These are phyloP conservation scores for Lacanobia wlatinum DNA, from an alignment of 2,888 invertebrate species.

Conservation along the genomic window DNA sequence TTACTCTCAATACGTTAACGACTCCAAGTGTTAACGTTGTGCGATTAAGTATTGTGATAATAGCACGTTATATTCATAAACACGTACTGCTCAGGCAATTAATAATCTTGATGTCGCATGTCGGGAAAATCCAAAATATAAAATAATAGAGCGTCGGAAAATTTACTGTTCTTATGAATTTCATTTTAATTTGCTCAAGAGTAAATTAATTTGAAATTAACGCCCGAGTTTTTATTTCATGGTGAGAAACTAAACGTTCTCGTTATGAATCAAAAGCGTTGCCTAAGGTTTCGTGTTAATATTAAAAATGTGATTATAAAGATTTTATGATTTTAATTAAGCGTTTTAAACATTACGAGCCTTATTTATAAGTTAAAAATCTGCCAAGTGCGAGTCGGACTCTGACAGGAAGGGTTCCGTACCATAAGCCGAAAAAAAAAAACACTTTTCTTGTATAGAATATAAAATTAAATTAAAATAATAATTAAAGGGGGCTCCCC, in stretches of 20 bases:
- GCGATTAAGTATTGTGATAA: conserved; percentile 32
- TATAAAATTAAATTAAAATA: too few species aligned
- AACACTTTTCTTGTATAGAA: too few species aligned
- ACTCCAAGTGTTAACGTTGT: conserved; percentile 26
- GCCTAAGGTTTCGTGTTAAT: background rate
- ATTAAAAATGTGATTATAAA: background rate
- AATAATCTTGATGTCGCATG: conserved; percentile 28
- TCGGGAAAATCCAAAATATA: conserved; percentile 5
- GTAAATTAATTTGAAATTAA: conserved; percentile 32
- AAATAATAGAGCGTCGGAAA: conserved; percentile 4
- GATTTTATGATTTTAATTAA: background rate
- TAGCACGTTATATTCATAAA: conserved; percentile 21
- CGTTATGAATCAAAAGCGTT: conserved; percentile 10
- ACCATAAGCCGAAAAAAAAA: too few species aligned
- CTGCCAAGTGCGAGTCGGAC: too few species aligned
- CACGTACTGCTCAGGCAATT: conserved; percentile 23
- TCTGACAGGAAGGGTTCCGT: too few species aligned
- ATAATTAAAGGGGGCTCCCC: too few species aligned
- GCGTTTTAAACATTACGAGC: background rate
- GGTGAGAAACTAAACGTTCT: background rate
- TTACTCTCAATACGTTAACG: conserved; percentile 46
- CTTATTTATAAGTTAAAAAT: background rate
- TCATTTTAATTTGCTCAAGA: conserved; percentile 5
- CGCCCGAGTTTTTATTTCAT: conserved; percentile 10
- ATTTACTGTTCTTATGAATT: conserved; percentile 8